These are phyloP conservation scores for Chironex yamaguchii DNA, from an alignment of 30 jellyfish, hydroid and myxozoan species.

Conservation along the genomic window DNA sequence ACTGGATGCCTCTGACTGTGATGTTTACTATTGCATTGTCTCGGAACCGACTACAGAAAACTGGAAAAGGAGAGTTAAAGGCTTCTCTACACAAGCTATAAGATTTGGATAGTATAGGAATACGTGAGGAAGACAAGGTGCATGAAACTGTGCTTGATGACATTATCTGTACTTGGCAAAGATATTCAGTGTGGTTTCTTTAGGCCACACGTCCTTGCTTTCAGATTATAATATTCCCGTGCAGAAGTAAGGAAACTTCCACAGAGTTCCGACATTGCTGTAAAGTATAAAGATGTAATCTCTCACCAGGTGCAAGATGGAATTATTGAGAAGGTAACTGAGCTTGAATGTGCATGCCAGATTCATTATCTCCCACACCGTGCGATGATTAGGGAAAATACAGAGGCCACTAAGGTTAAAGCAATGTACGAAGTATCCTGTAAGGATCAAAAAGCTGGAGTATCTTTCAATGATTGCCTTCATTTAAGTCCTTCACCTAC, in stretches of 20 bases:
- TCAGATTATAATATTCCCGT: not conserved
- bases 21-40: no score
- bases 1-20: no score
- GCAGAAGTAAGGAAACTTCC: constrained; percentile 19
- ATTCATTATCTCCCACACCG: constrained; percentile 43
- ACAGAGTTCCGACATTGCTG: constrained; percentile 19
- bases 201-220: constrained; percentile 35
- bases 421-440: constrained; percentile 47
- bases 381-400: constrained; percentile 34
- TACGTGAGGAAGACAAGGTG: constrained; percentile 17
- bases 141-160: constrained; percentile 1
- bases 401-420: constrained; percentile 61
- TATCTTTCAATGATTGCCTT: constrained; percentile 19
- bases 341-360: constrained; percentile 29
- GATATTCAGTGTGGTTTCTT: constrained; percentile 42
- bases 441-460: constrained; percentile 34
- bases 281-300: constrained; percentile 27
- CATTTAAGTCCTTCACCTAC: constrained; percentile 42
- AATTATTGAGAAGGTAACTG: constrained; percentile 37
- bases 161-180: not conserved
- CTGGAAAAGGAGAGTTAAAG: no score
- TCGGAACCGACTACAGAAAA: no score
- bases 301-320: constrained; percentile 29
- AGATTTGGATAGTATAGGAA: constrained; percentile 62
- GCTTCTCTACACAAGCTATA: constrained; percentile 6